These are phyloP conservation scores for Xyliphius kryptos DNA, from an alignment of 2,113 vertebrate genomes.

Conservation along the genomic window DNA sequence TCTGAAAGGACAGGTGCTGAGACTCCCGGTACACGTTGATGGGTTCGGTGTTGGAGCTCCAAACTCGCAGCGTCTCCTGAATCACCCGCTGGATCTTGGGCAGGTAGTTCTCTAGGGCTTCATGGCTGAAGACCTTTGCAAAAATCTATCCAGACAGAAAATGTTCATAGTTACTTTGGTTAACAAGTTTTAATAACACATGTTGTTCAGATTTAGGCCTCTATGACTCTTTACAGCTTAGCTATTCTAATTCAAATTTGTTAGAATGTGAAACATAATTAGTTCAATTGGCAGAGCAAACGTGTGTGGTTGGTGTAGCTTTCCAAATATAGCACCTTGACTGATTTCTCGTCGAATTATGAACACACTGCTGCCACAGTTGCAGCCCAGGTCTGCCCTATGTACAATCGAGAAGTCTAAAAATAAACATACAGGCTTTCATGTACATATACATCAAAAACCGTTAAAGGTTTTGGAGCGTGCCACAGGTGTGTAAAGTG, in stretches of 20 bases:
- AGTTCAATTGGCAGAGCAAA: not conserved
- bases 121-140: slow-evolving; percentile 95
- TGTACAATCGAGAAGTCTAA: slow-evolving; percentile 1
- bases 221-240: not conserved
- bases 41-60: slow-evolving; percentile 86
- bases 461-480: not conserved
- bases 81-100: slow-evolving; percentile 96
- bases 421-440: slow-evolving; percentile 5
- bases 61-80: slow-evolving; percentile 86
- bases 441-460: not conserved
- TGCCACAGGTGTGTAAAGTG: not conserved
- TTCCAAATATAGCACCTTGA: slow-evolving; percentile 3
- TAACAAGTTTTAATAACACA: not conserved
- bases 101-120: slow-evolving; percentile 89
- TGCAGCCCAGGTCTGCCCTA: not conserved
- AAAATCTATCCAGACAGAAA: slow-evolving; percentile 70
- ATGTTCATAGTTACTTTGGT: not conserved
- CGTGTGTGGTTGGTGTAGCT: not conserved
- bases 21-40: slow-evolving; percentile 93
- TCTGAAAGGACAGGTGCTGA: slow-evolving; percentile 89
- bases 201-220: not conserved
- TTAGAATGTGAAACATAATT: not conserved
- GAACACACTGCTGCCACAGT: not conserved
- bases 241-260: not conserved
- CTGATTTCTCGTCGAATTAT: slow-evolving; percentile 9